Base-by-base conservation (phyloP, 2,797 vertebrate genomes). In the Enteromius trimaculatus region DNA sequence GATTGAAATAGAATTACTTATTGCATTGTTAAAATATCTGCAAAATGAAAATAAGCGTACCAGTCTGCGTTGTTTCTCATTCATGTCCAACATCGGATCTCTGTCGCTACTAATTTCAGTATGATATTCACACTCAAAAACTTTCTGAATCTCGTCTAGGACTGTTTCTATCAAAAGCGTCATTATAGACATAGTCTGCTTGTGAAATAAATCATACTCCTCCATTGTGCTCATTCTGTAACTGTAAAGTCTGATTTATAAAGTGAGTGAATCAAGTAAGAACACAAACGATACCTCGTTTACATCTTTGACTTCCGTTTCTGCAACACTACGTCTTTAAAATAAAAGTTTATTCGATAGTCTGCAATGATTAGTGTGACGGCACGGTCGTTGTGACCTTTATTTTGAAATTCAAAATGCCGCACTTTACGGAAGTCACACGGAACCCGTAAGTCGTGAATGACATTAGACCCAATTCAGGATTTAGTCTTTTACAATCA, bases 81-180 rank as follows among this genome's bases (percentile, higher is more conserved):
- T 65, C 17, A 64, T 64, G 29, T 78, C 60, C 16, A 49, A 47
- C 29, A 42, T 19, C 3, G 29, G 4, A 62, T 65, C 76, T 26
- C 53, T 65, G 34, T 74, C n/a, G 55, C 37, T 19, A 31, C 21
- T 23, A 6, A 16, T 26, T n/a, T 66, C 34, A 66, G 8, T 53
- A 8, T 51, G 37, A 3, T 13, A 42, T 34, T 71, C 42, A 60
- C 62, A 55, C 29, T 34, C 60, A 16, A 86, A 75, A n/a, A 86
- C 47, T 58, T 49, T 81, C 74, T 44, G 62, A 66, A 89, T 84
- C 31, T 87, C 86, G 21, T 77, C 64, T 23, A 71, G 72, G 4
- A 85, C 84, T 19, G 77, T 71, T 47, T 85, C 77, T 1, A 78
- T 65, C 60, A 87, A 55, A 74, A 83, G 14, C n/a, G n/a, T 78